Percentiles rank a stretch among this genome's conserved stretches.
These are phyloP conservation scores for Leptarthrus brevirostris DNA, from an alignment of 2,888 invertebrate species.

Conservation along the genomic window DNA sequence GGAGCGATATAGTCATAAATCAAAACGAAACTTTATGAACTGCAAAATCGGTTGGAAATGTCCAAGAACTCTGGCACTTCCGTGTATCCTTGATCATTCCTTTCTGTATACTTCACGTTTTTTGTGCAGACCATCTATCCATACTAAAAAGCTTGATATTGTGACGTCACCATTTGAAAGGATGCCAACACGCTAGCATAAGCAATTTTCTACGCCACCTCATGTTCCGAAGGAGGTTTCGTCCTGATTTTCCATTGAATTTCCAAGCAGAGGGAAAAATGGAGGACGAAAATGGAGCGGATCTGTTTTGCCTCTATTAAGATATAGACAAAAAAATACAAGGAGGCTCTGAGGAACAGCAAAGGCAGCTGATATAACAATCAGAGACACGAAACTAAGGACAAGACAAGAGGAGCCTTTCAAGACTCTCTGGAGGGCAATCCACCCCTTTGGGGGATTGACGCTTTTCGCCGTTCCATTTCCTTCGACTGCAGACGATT, in stretches of 20 bases:
- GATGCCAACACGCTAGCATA: constrained; percentile 18
- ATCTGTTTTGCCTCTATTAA: background rate
- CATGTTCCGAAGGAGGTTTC: constrained; percentile 13
- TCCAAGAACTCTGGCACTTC: constrained; percentile 37
- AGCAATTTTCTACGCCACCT: constrained; percentile 11
- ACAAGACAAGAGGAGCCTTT: constrained; percentile 8
- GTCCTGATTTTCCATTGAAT: constrained; percentile 6
- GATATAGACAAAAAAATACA: background rate
- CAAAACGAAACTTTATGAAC: constrained; percentile 50
- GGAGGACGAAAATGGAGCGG: constrained; percentile 7
- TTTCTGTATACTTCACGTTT: background rate
- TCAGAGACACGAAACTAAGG: constrained; percentile 3
- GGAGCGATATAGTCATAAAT: constrained; percentile 35
- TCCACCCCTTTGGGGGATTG: background rate
- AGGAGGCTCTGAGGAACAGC: background rate
- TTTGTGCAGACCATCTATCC: background rate
- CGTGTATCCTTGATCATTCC: constrained; percentile 21
- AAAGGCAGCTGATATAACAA: constrained; percentile 8
- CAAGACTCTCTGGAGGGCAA: background rate
- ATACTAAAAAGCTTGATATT: constrained; percentile 8
- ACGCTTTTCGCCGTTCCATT: background rate
- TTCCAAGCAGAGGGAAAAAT: background rate
- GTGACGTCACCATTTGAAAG: constrained; percentile 16
- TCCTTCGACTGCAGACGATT: constrained; percentile 9
- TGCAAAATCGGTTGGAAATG: constrained; percentile 49